Evolutionary conservation across 2,113 vertebrate species (phyloP).

Genomic region (Nansenia antarctica): DNA sequence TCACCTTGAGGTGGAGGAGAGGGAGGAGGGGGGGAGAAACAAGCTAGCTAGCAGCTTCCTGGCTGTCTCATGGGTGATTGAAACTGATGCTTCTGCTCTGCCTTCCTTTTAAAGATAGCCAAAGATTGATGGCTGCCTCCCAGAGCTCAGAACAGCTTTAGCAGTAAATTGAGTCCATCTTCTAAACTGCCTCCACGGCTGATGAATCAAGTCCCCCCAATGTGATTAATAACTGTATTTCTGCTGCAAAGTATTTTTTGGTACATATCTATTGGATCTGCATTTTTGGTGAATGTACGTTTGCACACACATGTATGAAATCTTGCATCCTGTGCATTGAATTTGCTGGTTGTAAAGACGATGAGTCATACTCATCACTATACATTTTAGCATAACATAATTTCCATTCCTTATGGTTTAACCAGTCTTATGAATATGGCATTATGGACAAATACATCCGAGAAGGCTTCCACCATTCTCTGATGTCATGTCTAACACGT

Average conservation of each 20-base stretch:
- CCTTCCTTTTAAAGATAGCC: conserved; percentile 77
- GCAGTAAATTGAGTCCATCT: conserved; percentile 81
- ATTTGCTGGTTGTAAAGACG: neutral
- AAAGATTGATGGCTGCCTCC: conserved; percentile 78
- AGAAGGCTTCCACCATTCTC: neutral
- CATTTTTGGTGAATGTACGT: neutral
- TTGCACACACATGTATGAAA: neutral
- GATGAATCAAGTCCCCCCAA: conserved; percentile 69
- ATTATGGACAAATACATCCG: neutral
- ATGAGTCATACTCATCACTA: neutral
- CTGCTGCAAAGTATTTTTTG: conserved; percentile 23
- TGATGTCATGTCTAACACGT: neutral
- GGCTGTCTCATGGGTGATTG: conserved; percentile 73
- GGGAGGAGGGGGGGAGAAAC: conserved; percentile 19
- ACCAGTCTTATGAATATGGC: neutral
- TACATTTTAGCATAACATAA: no score
- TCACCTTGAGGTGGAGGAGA: conserved; percentile 72
- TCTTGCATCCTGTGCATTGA: neutral
- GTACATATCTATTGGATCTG: neutral
- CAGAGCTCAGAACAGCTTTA: conserved; percentile 70
- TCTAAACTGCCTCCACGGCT: conserved; percentile 72
- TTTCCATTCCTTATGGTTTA: neutral
- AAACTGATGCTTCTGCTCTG: conserved; percentile 69
- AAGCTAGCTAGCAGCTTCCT: conserved; percentile 60
- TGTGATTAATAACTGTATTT: conserved; percentile 76